Evolutionary conservation across 2,113 vertebrate species (phyloP).

Genomic region (Rhynchomys soricoides): DNA sequence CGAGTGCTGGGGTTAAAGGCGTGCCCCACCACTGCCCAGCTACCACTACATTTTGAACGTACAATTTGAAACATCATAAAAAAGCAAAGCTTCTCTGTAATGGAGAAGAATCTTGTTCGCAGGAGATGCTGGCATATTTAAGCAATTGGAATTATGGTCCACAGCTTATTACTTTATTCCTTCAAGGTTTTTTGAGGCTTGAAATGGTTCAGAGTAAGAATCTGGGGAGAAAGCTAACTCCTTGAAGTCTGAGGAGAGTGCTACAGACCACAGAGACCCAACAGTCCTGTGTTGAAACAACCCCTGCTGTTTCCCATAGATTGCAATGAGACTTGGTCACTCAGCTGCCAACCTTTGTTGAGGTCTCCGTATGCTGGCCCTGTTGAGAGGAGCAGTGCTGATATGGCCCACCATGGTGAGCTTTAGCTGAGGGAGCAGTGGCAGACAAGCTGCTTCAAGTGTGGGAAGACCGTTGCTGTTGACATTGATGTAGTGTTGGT

Average conservation of each 20-base stretch:
- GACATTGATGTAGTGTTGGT: background rate
- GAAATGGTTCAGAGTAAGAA: background rate
- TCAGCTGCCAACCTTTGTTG: background rate
- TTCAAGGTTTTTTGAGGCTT: conserved; percentile 17
- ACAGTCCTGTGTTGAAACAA: background rate
- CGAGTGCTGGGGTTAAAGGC: no score
- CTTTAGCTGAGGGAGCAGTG: background rate
- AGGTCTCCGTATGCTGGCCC: background rate
- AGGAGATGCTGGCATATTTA: background rate
- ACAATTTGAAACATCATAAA: background rate
- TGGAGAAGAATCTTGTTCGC: background rate
- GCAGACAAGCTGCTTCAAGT: background rate
- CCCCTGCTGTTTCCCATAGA: background rate
- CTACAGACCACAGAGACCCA: background rate
- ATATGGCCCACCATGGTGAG: background rate
- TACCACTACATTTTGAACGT: no score
- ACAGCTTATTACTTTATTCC: background rate
- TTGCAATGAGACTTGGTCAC: background rate
- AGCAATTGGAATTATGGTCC: background rate
- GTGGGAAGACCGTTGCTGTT: background rate
- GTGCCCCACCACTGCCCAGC: no score
- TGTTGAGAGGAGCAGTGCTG: background rate
- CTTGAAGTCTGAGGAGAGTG: background rate
- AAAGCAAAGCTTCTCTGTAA: background rate
- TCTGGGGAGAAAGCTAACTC: background rate